A percentile compares a stretch with the other conserved stretches of the same genome.
Conservation (phyloP, 2,888 invertebrate genomes). For the Lasioglossum oenotherae region DNA sequence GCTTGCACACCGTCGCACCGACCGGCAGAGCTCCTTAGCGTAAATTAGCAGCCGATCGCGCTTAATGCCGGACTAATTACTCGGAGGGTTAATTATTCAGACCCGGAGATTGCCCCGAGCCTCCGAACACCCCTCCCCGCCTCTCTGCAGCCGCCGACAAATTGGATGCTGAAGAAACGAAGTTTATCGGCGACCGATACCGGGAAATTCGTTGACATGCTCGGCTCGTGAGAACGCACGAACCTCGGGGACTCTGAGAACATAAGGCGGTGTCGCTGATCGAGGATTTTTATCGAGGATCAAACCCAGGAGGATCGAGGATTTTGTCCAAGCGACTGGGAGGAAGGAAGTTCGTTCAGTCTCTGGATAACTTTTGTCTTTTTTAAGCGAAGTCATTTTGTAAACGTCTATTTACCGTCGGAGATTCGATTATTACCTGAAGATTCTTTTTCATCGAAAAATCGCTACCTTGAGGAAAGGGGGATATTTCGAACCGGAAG, state of each 20-base stretch:
- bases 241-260: not conserved
- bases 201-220: not conserved
- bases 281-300: not conserved
- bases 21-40: constrained; percentile 56
- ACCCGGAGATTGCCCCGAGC: constrained; percentile 2
- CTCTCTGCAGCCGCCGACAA: constrained; percentile 4
- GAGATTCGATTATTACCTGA: not conserved
- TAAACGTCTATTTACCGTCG: not conserved
- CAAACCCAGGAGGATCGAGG: not conserved
- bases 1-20: constrained; percentile 54
- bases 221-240: not conserved
- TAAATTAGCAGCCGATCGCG: constrained; percentile 61
- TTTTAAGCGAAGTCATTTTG: not conserved
- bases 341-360: not conserved
- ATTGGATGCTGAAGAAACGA: constrained; percentile 39
- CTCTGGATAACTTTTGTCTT: not conserved
- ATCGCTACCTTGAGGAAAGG: not conserved
- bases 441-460: not conserved
- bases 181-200: not conserved
- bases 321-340: not conserved
- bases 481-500: not conserved
- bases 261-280: not conserved
- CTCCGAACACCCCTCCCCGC: not conserved
- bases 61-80: constrained; percentile 62
- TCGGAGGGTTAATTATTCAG: constrained; percentile 54